Evolutionary conservation across 1,140 invertebrate species (phyloP).

Genomic region (Adoxophyes honmai): DNA sequence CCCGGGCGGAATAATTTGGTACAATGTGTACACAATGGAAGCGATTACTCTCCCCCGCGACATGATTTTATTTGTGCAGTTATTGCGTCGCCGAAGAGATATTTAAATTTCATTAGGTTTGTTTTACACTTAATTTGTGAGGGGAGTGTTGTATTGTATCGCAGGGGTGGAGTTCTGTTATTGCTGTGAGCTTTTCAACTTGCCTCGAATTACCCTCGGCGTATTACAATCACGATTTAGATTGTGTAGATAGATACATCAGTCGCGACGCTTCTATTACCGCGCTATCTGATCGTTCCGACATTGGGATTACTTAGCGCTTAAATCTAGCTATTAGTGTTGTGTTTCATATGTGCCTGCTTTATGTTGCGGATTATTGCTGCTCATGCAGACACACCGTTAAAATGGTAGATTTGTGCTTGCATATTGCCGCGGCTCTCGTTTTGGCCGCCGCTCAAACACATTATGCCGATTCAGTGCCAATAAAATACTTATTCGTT

Average conservation of each 20-base stretch:
- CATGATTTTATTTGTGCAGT: slow-evolving; percentile 75
- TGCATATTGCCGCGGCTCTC: too few relatives aligned
- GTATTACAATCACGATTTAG: slow-evolving; percentile 59
- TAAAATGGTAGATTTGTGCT: too few relatives aligned
- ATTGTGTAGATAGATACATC: slow-evolving; percentile 55
- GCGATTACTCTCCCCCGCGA: slow-evolving; percentile 70
- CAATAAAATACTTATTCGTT: too few relatives aligned
- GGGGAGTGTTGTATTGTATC: slow-evolving; percentile 48
- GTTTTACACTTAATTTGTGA: slow-evolving; percentile 77
- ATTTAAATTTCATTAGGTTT: slow-evolving; percentile 77
- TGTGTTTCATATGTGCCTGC: slow-evolving; percentile 4
- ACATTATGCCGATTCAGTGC: too few relatives aligned
- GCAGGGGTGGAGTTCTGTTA: slow-evolving; percentile 55
- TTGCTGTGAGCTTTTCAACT: slow-evolving; percentile 53
- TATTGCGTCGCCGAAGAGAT: slow-evolving; percentile 70
- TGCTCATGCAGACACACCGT: too few relatives aligned
- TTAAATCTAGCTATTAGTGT: slow-evolving; percentile 36
- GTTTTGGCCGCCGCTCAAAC: too few relatives aligned
- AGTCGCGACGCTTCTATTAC: slow-evolving; percentile 39
- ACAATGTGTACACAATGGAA: slow-evolving; percentile 72
- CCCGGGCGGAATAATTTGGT: slow-evolving; percentile 42
- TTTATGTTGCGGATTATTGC: slow-evolving; percentile 3
- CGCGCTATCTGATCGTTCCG: slow-evolving; percentile 27
- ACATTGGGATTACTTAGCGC: slow-evolving; percentile 24
- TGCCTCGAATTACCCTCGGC: slow-evolving; percentile 57